Conservation (phyloP, 64 coral and sea anemone genomes). For the Montipora cactus region DNA sequence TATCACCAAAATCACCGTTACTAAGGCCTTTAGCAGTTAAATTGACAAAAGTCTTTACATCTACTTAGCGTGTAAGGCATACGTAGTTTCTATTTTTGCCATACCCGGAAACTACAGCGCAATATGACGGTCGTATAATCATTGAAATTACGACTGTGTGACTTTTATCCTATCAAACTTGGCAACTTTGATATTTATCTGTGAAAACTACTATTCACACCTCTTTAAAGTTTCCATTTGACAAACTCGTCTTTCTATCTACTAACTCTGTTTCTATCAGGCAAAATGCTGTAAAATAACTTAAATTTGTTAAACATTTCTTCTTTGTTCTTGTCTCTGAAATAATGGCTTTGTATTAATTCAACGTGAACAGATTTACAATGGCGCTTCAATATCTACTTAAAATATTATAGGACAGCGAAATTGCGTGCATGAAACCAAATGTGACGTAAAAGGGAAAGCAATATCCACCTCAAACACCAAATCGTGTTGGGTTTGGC, state of each 20-base stretch:
- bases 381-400: slow-evolving; percentile 7
- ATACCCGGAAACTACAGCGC: background rate
- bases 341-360: background rate
- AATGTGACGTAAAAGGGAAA: background rate
- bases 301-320: too few relatives aligned
- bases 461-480: slow-evolving; percentile 14
- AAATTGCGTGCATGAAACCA: slow-evolving; percentile 37
- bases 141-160: background rate
- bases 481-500: slow-evolving; percentile 17
- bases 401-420: background rate
- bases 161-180: background rate
- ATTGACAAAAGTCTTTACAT: background rate
- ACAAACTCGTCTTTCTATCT: background rate
- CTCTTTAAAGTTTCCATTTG: background rate
- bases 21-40: too few relatives aligned
- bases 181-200: background rate
- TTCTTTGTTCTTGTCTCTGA: background rate
- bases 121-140: background rate
- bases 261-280: background rate
- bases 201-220: background rate
- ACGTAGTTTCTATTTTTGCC: background rate
- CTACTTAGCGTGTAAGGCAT: background rate
- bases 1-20: too few relatives aligned
- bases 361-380: slow-evolving; percentile 6
- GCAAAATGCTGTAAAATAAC: too few relatives aligned